A percentile compares a stretch with the other conserved stretches of the same genome.
Evolutionary conservation across 64 coral and sea anemone species (phyloP).

Genomic region (Montipora sp.): DNA sequence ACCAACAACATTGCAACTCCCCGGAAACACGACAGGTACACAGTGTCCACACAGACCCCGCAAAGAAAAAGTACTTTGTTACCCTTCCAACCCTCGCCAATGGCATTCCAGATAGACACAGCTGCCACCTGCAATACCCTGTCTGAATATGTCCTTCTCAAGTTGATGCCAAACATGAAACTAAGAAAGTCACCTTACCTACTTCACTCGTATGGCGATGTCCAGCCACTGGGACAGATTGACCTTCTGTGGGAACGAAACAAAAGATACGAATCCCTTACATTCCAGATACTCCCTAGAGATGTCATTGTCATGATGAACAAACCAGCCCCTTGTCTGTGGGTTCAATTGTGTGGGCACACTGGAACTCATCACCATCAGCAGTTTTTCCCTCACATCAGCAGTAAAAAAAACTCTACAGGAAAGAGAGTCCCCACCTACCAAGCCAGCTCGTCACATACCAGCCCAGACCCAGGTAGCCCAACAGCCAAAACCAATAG

Average conservation of each 20-base stretch:
- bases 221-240: constrained; percentile 24
- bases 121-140: constrained; percentile 50
- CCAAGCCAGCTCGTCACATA: neutral
- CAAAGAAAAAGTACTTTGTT: neutral
- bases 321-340: constrained; percentile 2
- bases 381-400: constrained; percentile 18
- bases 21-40: constrained; percentile 37
- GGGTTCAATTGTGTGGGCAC: too few relatives aligned
- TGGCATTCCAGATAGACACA: constrained; percentile 64
- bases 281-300: constrained; percentile 41
- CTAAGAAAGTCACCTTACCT: constrained; percentile 40
- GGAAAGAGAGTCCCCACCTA: neutral
- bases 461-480: too few relatives aligned
- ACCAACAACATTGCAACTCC: constrained; percentile 10
- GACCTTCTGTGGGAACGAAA: constrained; percentile 37
- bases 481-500: too few relatives aligned
- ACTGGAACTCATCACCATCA: constrained; percentile 27
- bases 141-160: constrained; percentile 30
- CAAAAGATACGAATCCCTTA: constrained; percentile 25
- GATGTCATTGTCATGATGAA: neutral
- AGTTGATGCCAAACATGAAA: constrained; percentile 34
- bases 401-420: neutral
- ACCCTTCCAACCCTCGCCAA: constrained; percentile 12
- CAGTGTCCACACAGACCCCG: constrained; percentile 10
- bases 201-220: constrained; percentile 26